Base-by-base conservation (phyloP, 2,888 invertebrate genomes). In the Lasius platythorax region DNA sequence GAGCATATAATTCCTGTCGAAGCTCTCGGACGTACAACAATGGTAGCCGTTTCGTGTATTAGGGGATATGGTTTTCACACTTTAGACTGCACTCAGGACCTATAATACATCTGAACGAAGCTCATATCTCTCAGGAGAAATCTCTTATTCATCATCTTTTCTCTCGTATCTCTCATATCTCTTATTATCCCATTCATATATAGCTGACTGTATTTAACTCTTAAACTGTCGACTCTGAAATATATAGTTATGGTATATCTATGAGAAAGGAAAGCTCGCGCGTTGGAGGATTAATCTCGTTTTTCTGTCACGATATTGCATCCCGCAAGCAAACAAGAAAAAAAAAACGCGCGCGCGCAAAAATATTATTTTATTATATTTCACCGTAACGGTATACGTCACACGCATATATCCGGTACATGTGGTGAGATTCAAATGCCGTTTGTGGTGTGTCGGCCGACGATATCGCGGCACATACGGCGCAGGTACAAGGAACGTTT, bases 1-100 rank as follows among this genome's bases (percentile, higher is more conserved):
- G 82, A 63, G 76, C 63, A 76, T 68, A 89, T 89, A 87, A 89
- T 86, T 67, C 82, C 82, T 68, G 73, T 76, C 83, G 70, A 74
- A 82, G 46, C 76, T 67, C 78, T 84, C 58, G 53, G 56, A 72
- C 56, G 46, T 70, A 46, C 64, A 81, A 72, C 81, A 82, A 72
- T 66, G n/a, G 30, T 30, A 79, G 73, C 61, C 46, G 33, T 79
- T 46, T 76, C 76, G 43, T 82, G 56, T 72, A 84, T 84, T 72
- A 53, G 18, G 9, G 9, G 78, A 68, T 66, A 66, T 63, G 58
- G 46, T 46, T 37, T 46, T 68, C 79, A 61, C 23, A 33, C 33
- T 53, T 23, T 53, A 8, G 53, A 53, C n/a, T 67, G 18, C 68
- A 67, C 53, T 67, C 23, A 30, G 30, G 18, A 2, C 6, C 46